phyloP scores from a whole-genome alignment of 2,797 vertebrate genomes.

The Schizothorax lantsangensis region DNA sequence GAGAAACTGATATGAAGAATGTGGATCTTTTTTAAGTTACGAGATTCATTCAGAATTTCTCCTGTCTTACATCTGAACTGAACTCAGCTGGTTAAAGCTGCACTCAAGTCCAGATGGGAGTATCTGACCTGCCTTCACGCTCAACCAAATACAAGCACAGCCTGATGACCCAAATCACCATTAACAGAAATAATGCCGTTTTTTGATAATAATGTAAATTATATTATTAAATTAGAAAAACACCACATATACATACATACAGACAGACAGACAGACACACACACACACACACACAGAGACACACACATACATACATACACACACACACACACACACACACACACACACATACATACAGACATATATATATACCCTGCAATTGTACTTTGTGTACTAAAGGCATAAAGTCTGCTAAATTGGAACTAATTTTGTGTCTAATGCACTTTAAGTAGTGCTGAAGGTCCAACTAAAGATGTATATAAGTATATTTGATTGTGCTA shows the following conservation, averaged over 20 bases:
- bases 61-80: not conserved
- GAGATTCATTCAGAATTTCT: slow-evolving; percentile 79
- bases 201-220: not conserved
- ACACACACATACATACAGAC: too few species aligned
- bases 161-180: not conserved
- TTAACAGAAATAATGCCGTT: not conserved
- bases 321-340: too few species aligned
- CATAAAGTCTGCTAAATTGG: too few species aligned
- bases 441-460: too few species aligned
- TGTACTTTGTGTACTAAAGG: too few species aligned
- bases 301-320: not conserved
- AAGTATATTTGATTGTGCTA: too few species aligned
- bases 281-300: too few species aligned
- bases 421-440: too few species aligned
- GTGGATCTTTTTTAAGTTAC: slow-evolving; percentile 77
- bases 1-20: slow-evolving; percentile 79
- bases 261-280: too few species aligned
- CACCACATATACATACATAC: not conserved
- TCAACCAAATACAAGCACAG: not conserved
- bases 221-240: not conserved
- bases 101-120: slow-evolving; percentile 7
- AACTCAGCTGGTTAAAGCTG: slow-evolving; percentile 28
- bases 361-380: too few species aligned
- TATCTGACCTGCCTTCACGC: not conserved
- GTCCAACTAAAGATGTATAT: too few species aligned